A percentile compares a stretch with the other conserved stretches of the same genome.
Conservation (phyloP, 2,113 vertebrate species). For the Dinomys branickii region DNA sequence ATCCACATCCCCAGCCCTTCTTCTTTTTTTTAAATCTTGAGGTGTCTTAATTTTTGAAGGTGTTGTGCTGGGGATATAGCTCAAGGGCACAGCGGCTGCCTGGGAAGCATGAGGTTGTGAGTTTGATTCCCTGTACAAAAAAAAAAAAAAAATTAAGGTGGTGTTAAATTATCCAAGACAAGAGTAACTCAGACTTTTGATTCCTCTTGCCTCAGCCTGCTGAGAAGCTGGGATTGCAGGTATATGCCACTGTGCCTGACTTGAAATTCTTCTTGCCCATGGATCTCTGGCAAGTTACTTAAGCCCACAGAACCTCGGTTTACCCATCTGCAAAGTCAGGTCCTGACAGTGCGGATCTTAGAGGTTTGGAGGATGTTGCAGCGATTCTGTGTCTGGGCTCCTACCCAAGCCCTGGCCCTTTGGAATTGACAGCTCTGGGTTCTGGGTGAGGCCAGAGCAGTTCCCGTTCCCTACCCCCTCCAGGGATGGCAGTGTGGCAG, state of each 20-base stretch:
- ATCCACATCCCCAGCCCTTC: not conserved
- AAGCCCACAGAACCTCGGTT: not conserved
- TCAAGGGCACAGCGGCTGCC: too few relatives aligned
- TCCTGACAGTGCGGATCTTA: too few relatives aligned
- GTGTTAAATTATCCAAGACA: not conserved
- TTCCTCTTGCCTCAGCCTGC: not conserved
- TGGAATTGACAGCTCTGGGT: not conserved
- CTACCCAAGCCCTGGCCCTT: not conserved
- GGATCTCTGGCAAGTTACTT: not conserved
- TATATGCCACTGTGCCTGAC: not conserved
- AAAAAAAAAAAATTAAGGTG: too few relatives aligned
- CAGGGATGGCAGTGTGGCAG: not conserved
- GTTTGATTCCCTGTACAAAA: too few relatives aligned
- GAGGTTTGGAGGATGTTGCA: not conserved
- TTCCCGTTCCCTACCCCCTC: not conserved
- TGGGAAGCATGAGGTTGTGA: too few relatives aligned
- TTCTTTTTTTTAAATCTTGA: not conserved
- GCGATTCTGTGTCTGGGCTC: rapidly evolving
- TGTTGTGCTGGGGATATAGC: too few relatives aligned
- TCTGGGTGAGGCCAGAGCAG: not conserved
- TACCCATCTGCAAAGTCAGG: not conserved
- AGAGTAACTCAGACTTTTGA: not conserved
- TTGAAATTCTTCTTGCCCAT: not conserved
- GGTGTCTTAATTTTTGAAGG: not conserved
- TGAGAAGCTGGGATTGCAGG: not conserved